These are phyloP conservation scores for Carcharodon carcharias DNA, from an alignment of 2,797 vertebrate genomes.

Conservation along the genomic window DNA sequence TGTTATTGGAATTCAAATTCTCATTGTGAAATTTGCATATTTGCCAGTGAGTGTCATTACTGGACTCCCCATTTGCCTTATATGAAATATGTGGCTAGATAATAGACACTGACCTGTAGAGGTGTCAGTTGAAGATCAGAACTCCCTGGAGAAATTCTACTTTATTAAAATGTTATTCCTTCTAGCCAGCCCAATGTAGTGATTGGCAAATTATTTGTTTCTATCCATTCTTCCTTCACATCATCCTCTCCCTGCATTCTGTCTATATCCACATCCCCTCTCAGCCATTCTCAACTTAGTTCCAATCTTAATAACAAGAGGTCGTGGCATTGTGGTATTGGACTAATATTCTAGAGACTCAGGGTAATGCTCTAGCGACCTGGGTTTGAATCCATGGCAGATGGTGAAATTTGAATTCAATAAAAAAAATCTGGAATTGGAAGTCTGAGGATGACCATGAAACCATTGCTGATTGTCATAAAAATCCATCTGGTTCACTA, in stretches of 20 bases:
- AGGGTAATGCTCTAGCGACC: too few species aligned
- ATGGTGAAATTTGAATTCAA: too few species aligned
- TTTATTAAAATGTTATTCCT: neutral
- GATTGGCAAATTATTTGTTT: neutral
- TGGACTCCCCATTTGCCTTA: neutral
- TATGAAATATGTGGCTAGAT: neutral
- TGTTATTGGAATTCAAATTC: constrained; percentile 3
- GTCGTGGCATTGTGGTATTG: too few species aligned
- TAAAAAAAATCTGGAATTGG: too few species aligned
- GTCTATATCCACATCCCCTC: neutral
- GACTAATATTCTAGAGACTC: too few species aligned
- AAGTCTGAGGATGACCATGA: too few species aligned
- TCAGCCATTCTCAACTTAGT: neutral
- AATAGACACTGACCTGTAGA: neutral
- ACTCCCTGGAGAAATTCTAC: neutral
- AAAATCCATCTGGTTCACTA: too few species aligned
- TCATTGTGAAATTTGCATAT: neutral
- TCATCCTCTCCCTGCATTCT: neutral
- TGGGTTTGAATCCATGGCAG: too few species aligned
- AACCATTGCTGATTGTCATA: too few species aligned
- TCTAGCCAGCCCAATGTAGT: neutral
- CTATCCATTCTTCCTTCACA: neutral
- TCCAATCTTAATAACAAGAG: neutral
- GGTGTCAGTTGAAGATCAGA: neutral
- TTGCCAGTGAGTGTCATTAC: neutral